Conservation (phyloP, 2,113 vertebrate genomes). For the Pterocles orientalis region DNA sequence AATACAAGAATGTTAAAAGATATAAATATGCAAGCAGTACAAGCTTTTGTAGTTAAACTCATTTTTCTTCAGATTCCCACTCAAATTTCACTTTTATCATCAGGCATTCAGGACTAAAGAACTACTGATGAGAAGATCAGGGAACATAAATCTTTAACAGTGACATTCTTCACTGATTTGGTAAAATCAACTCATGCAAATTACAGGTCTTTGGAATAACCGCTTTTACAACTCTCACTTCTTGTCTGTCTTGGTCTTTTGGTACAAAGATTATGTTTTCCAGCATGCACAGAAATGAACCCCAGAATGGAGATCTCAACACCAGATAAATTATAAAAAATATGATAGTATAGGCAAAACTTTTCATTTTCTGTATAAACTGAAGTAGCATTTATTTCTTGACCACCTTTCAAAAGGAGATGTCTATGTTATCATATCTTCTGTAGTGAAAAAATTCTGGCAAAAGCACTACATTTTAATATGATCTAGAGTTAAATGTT, state of each 20-base stretch:
- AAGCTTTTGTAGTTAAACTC: slow-evolving; percentile 26
- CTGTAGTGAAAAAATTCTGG: not conserved
- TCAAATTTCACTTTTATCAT: slow-evolving; percentile 40
- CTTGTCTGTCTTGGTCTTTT: not conserved
- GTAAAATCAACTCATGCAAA: not conserved
- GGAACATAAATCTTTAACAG: slow-evolving; percentile 35
- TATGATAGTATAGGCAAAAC: not conserved
- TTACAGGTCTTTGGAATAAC: not conserved
- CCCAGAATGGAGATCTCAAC: not conserved
- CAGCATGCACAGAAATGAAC: not conserved
- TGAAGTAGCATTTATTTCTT: not conserved
- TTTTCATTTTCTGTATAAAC: not conserved
- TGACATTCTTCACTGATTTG: slow-evolving; percentile 7
- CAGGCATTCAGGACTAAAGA: not conserved
- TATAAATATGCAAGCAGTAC: slow-evolving; percentile 28
- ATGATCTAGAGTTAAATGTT: not conserved
- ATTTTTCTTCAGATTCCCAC: slow-evolving; percentile 17
- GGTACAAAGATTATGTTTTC: not conserved
- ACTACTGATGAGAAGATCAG: slow-evolving; percentile 13
- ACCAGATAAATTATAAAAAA: not conserved
- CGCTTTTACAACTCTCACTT: not conserved
- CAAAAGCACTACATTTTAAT: not conserved
- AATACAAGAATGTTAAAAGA: not conserved
- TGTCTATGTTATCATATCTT: not conserved
- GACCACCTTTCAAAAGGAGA: not conserved